phyloP scores from a whole-genome alignment of 2,113 vertebrate species.

The Apistogramma diplotaenia region DNA sequence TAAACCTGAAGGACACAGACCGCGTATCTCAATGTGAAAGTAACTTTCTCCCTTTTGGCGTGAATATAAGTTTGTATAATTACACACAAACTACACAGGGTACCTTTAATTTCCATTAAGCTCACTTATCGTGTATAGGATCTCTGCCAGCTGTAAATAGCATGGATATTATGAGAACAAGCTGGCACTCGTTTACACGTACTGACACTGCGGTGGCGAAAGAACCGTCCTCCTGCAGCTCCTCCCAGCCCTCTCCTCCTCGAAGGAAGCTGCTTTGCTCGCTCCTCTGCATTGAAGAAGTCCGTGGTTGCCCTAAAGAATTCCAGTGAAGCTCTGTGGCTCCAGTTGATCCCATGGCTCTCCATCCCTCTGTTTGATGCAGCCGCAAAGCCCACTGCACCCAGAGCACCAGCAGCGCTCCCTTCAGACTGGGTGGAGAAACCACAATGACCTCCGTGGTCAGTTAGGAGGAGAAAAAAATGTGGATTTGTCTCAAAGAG shows the following conservation, averaged over 20 bases:
- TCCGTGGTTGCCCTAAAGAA: constrained; percentile 82
- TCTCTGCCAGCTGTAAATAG: constrained; percentile 82
- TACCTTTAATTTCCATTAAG: background rate
- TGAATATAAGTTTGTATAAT: background rate
- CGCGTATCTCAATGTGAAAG: background rate
- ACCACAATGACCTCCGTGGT: constrained; percentile 78
- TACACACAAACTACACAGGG: background rate
- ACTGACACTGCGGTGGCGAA: constrained; percentile 76
- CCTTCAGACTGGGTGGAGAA: constrained; percentile 68
- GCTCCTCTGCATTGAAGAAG: constrained; percentile 81
- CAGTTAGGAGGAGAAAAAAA: constrained; percentile 81
- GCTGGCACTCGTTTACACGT: constrained; percentile 74
- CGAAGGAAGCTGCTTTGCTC: constrained; percentile 68
- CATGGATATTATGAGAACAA: constrained; percentile 82
- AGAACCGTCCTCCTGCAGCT: constrained; percentile 49
- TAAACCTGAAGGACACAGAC: background rate
- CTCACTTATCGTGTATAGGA: constrained; percentile 80
- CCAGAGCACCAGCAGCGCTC: background rate
- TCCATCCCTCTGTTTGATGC: background rate
- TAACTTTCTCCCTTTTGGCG: background rate
- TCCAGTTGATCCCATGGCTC: constrained; percentile 66
- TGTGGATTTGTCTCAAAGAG: constrained; percentile 85
- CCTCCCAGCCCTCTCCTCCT: constrained; percentile 69
- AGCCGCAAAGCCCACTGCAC: background rate
- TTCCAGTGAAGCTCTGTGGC: constrained; percentile 79